Evolutionary conservation across 2,113 vertebrate genomes (phyloP), one percentile per base, ranked within the genome.

Genomic region (Megaptera novaeangliae): DNA sequence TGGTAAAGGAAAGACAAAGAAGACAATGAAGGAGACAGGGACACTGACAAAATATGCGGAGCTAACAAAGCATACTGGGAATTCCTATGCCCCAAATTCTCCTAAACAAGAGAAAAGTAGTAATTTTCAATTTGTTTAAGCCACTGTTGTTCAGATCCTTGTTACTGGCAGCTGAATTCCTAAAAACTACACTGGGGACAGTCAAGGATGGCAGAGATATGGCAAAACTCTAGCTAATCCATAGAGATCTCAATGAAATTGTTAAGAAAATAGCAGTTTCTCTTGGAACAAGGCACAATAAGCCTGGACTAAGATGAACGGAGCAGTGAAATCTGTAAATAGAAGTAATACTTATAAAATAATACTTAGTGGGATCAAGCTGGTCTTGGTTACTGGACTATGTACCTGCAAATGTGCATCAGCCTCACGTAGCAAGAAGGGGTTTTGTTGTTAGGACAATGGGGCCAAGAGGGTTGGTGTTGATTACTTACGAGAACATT

Each of bases 141-240:
- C 18, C 9, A 2, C n/a, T 15, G 1, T 41, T 74, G 25, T 68
- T 75, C 49, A 21, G 15, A 81, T 81, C 39, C 20, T 34, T 39
- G 12, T 52, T 84, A 31, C 13, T 11, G 29, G 74, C 46, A 84
- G 44, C 55, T 17, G 75, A 88, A 0, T 96, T 93, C 82, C 94
- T 93, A 14, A 75, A 95, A 91, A 82, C 63, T 29, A 59, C 92
- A 83, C 86, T n/a, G 36, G 96, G 86, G 92, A 34, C 89, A 96
- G 92, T 85, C 92, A 61, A 96, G 86, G 92, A 91, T 61, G 96
- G 90, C 71, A 31, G 82, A 91, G 92, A 55, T 21, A 36, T 21
- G 89, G 66, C 34, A n/a, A 52, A 27, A 17, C 12, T 3, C 72
- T 18, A 34, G 31, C 44, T 20, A 39, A 23, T 5, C 36, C 85